A percentile compares a stretch with the other conserved stretches of the same genome.
phyloP scores from a whole-genome alignment of 2,113 vertebrate genomes.

The Sciurus niger region DNA sequence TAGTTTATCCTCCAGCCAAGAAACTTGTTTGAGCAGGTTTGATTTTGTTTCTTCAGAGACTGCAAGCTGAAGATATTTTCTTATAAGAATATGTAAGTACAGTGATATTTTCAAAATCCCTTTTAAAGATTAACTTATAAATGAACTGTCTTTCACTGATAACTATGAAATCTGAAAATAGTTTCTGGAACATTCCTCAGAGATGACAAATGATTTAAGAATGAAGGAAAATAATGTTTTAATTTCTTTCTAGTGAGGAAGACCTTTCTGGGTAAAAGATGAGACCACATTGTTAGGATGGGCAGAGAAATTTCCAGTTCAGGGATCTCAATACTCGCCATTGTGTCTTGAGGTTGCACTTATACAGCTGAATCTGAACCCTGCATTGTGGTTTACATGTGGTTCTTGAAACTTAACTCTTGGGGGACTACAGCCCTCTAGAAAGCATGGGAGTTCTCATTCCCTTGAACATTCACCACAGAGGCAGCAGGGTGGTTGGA shows the following conservation, averaged over 20 bases:
- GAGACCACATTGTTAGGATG: background rate
- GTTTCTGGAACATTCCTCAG: background rate
- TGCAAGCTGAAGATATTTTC: constrained; percentile 79
- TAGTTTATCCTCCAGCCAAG: constrained; percentile 64
- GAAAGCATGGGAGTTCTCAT: background rate
- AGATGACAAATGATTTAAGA: constrained; percentile 18
- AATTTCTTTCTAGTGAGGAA: constrained; percentile 38
- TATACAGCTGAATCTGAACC: background rate
- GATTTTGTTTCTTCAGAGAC: constrained; percentile 68
- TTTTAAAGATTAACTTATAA: constrained; percentile 29
- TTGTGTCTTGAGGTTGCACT: background rate
- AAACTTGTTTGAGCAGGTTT: constrained; percentile 65
- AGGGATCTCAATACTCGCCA: background rate
- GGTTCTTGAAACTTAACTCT: constrained; percentile 35
- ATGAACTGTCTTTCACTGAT: background rate
- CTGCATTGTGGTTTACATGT: background rate
- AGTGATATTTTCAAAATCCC: background rate
- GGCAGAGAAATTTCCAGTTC: background rate
- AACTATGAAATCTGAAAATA: constrained; percentile 43
- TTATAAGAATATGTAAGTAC: background rate
- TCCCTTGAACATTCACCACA: background rate
- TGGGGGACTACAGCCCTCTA: background rate
- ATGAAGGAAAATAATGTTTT: constrained; percentile 36
- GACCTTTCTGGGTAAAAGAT: background rate
- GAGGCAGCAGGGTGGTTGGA: background rate